Evolutionary conservation across 2,113 vertebrate species (phyloP), one percentile per base, ranked within the genome.

Genomic region (Catagonus wagneri): DNA sequence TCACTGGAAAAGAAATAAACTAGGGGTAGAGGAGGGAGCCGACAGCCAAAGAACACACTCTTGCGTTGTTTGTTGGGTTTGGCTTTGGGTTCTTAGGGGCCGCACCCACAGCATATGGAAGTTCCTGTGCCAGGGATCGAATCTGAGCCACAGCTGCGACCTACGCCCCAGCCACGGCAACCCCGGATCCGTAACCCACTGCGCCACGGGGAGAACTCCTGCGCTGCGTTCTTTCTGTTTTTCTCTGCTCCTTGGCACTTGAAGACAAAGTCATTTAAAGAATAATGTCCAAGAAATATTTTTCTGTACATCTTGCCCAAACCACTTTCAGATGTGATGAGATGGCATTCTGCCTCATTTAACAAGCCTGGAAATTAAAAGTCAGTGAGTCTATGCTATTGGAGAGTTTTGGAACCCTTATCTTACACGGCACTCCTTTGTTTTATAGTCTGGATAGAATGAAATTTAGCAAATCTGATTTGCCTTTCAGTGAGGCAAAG

Each of bases 271-370:
- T 85, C 79, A 61, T 66, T 58, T 72, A 90, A 93, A 89, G 74
- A 94, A 61, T 89, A 87, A 93, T 65, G 69, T 80, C 69, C 36
- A 96, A 74, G 79, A 89, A 86, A 39, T 96, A 78, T 52, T 96
- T 95, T 96, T 66, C 94, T 89, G 93, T 90, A 86, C 58, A 39
- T 86, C 58, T 81, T 93, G 44, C n/a, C 93, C 56, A 66, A 69
- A 94, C 66, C 50, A 65, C 91, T 91, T 93, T 97, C 72, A 83
- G 75, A 86, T 96, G 34, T 68, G 86, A 97, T 95, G 89, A 97
- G 83, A 75, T 97, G 92, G 89, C 81, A 94, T 72, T 85, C 83
- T 95, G 95, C 95, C 86, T 97, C 95, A 94, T 95, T 96, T 95
- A 95, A 93, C 87, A 86, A 96, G 94, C 71, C 87, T 96, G 65